Base-by-base conservation (phyloP, 2,888 invertebrate species). In the Silvanus unidentatus region DNA sequence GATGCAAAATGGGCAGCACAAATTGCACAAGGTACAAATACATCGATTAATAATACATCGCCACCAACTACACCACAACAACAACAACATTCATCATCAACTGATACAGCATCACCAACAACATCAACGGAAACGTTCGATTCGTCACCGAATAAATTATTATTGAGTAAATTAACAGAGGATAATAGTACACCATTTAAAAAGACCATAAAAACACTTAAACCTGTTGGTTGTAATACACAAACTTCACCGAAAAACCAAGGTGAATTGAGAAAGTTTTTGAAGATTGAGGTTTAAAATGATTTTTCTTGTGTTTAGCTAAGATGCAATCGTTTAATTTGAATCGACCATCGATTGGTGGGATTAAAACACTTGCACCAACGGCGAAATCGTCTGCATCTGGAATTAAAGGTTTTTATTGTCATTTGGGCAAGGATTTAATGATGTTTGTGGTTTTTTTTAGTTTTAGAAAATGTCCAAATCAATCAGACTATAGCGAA, bases 391-490 rank as follows among this genome's bases (percentile, higher is more conserved):
- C 57, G 5, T 39, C 57, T 12, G 41, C 52, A 12, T 54, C 62
- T 8, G 61, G 64, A 29, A 66, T 69, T 22, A 67, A 64, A 65
- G 65, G 69, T 68, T 58, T n/a, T n/a, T 22, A 22, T 22, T 22
- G 8, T 22, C 3, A 8, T 22, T 22, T 22, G 8, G n/a, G 8
- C 8, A 22, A 22, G 8, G 22, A 5, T 8, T 3, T 22, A 22
- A 22, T 5, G 8, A 22, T 22, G 22, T 22, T 3, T 22, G 8
- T 22, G 2, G 13, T 16, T 13, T 5, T 43, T 27, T 44, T 22
- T 50, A 71, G 71, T 71, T 42, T 53, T 71, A 22, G 71, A 72
- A 57, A 70, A 70, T 47, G 60, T 71, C n/a, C 63, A 66, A 8
- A 45, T 71, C 22, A 59, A 61, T 58, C 4, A 69, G 67, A 52